These are phyloP conservation scores for Poeciliopsis gracilis DNA, from an alignment of 2,797 vertebrate genomes.

Conservation along the genomic window DNA sequence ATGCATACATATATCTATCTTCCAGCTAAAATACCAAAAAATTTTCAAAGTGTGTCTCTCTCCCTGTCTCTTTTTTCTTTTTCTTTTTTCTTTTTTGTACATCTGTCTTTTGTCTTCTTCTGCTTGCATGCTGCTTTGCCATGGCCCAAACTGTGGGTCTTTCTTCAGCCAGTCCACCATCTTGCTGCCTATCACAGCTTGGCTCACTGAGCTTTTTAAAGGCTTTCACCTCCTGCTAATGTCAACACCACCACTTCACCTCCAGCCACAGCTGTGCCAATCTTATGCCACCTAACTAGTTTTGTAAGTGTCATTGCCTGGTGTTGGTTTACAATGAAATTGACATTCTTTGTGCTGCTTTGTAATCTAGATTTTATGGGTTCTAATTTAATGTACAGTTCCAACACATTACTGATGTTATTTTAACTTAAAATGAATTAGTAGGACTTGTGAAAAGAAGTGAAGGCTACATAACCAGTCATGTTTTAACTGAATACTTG, in stretches of 20 bases:
- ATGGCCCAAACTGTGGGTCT: slow-evolving; percentile 47
- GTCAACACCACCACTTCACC: slow-evolving; percentile 49
- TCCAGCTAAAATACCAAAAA: slow-evolving; percentile 28
- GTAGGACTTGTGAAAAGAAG: not conserved
- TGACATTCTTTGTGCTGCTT: slow-evolving; percentile 2
- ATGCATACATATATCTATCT: slow-evolving; percentile 24
- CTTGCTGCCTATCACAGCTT: slow-evolving; percentile 57
- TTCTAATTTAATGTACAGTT: not conserved
- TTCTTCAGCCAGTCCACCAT: slow-evolving; percentile 57
- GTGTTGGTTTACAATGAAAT: not conserved
- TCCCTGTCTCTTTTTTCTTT: not conserved
- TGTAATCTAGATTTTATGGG: slow-evolving; percentile 5
- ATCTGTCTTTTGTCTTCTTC: slow-evolving; percentile 54
- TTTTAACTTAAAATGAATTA: not conserved
- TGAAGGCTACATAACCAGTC: not conserved
- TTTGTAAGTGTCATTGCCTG: slow-evolving; percentile 65
- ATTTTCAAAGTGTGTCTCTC: slow-evolving; percentile 37
- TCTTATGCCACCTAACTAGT: slow-evolving; percentile 46
- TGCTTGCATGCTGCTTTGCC: slow-evolving; percentile 67
- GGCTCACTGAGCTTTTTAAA: slow-evolving; percentile 60
- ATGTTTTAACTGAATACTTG: not conserved
- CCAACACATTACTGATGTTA: not conserved
- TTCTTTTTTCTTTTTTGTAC: slow-evolving; percentile 21
- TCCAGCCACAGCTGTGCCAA: slow-evolving; percentile 41
- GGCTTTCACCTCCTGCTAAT: slow-evolving; percentile 58